Conservation (phyloP, 1,140 invertebrate genomes). For the Galendromus occidentalis region DNA sequence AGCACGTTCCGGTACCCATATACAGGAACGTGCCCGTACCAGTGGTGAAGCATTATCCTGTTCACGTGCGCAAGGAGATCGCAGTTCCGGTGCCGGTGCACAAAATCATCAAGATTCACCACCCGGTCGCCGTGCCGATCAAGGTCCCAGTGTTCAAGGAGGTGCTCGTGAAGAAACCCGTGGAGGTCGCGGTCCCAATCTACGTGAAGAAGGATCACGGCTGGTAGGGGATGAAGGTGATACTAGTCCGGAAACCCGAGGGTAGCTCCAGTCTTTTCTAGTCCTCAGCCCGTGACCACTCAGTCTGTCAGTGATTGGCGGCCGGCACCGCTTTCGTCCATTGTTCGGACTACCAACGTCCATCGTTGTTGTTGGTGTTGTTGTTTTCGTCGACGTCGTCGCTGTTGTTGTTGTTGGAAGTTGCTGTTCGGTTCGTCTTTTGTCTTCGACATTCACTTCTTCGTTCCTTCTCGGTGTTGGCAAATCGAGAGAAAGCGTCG, state of each 20-base stretch:
- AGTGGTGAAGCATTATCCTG: conserved; percentile 18
- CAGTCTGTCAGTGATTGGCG: not conserved
- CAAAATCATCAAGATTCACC: conserved; percentile 23
- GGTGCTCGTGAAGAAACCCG: conserved; percentile 22
- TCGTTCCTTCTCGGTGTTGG: not conserved
- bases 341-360: not conserved
- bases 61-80: conserved; percentile 21
- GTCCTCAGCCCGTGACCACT: not conserved
- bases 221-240: not conserved
- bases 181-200: conserved; percentile 22
- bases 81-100: conserved; percentile 22
- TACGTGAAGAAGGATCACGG: not conserved
- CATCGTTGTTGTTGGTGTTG: not conserved
- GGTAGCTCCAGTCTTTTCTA: not conserved
- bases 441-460: not conserved
- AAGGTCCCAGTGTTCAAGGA: conserved; percentile 24
- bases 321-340: not conserved
- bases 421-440: not conserved
- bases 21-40: conserved; percentile 19
- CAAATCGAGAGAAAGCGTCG: not conserved
- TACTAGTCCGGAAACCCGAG: too few relatives aligned
- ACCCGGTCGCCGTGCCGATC: conserved; percentile 21
- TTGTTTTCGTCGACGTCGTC: not conserved
- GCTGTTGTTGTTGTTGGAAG: not conserved
- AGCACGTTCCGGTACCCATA: conserved; percentile 17